Evolutionary conservation across 2,888 invertebrate species (phyloP).

Genomic region (Megaustenia siamemsis): DNA sequence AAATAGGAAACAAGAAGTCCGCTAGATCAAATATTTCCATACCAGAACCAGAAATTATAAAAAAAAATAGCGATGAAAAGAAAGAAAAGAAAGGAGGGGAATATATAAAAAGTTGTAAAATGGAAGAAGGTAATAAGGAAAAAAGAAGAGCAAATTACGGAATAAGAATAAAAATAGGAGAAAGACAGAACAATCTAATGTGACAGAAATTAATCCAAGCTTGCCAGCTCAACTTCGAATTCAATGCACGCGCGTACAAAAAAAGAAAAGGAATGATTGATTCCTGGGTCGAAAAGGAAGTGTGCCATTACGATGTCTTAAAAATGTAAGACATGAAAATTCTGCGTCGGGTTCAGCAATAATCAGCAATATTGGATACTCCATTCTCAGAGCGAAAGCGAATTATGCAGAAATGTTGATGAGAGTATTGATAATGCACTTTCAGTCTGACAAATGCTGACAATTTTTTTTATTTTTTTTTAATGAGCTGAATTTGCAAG

Average conservation of each 20-base stretch:
- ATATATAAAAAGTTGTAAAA: no score
- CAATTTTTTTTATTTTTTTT: not conserved
- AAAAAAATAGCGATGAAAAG: no score
- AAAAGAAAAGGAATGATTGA: not conserved
- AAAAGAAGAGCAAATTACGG: not conserved
- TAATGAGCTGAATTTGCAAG: not conserved
- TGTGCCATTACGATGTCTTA: not conserved
- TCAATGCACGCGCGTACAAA: not conserved
- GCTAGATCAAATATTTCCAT: not conserved
- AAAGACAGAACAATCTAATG: slow-evolving; percentile 9
- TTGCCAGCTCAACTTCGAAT: not conserved
- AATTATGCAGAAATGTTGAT: not conserved
- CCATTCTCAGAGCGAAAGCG: not conserved
- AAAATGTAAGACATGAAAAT: slow-evolving; percentile 15
- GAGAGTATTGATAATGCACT: not conserved
- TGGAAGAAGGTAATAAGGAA: not conserved
- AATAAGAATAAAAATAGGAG: not conserved
- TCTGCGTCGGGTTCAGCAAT: slow-evolving; percentile 8
- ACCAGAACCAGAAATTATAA: no score
- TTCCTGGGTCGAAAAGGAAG: not conserved
- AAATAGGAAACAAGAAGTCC: not conserved
- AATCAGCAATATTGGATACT: slow-evolving; percentile 28
- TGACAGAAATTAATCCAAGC: slow-evolving; percentile 25
- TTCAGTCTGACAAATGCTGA: no score
- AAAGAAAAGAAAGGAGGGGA: not conserved